These are phyloP conservation scores for Eulithis prunata DNA, from an alignment of 2,888 invertebrate genomes.

Conservation along the genomic window DNA sequence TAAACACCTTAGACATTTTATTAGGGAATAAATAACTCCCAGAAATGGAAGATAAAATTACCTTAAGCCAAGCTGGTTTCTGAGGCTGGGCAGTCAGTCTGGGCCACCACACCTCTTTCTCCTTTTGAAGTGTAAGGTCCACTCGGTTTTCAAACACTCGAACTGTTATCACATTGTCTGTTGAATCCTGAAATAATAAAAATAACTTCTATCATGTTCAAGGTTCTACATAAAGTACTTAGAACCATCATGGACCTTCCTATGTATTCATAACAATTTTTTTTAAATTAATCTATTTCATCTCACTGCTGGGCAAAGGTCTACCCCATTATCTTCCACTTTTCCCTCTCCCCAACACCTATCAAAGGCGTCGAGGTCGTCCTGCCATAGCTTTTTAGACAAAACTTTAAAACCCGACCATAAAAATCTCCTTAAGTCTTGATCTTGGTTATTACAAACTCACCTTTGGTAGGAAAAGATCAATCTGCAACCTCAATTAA, in stretches of 20 bases:
- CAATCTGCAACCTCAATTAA: not conserved
- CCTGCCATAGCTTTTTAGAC: too few relatives aligned
- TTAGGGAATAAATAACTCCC: too few relatives aligned
- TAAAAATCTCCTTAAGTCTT: not conserved
- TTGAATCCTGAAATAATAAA: slow-evolving; percentile 44
- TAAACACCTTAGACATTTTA: too few relatives aligned
- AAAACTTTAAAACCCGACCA: too few relatives aligned
- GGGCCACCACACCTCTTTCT: slow-evolving; percentile 91
- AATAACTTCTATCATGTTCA: not conserved
- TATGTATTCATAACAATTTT: too few relatives aligned
- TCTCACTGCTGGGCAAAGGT: too few relatives aligned
- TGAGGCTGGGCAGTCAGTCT: slow-evolving; percentile 91
- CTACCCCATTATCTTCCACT: too few relatives aligned
- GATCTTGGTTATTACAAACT: slow-evolving; percentile 5
- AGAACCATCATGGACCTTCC: too few relatives aligned
- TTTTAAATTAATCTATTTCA: too few relatives aligned
- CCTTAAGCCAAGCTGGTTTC: slow-evolving; percentile 96
- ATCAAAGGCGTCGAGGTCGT: too few relatives aligned
- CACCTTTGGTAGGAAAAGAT: slow-evolving; percentile 9
- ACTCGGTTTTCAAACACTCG: slow-evolving; percentile 90
- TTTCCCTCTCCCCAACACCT: too few relatives aligned
- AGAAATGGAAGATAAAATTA: slow-evolving; percentile 47
- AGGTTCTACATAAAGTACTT: too few relatives aligned
- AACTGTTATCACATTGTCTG: slow-evolving; percentile 54
- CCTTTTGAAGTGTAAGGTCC: slow-evolving; percentile 89